A percentile compares a stretch with the other conserved stretches of the same genome.
phyloP scores from a whole-genome alignment of 2,888 invertebrate species.

The Heliothis peltigera region DNA sequence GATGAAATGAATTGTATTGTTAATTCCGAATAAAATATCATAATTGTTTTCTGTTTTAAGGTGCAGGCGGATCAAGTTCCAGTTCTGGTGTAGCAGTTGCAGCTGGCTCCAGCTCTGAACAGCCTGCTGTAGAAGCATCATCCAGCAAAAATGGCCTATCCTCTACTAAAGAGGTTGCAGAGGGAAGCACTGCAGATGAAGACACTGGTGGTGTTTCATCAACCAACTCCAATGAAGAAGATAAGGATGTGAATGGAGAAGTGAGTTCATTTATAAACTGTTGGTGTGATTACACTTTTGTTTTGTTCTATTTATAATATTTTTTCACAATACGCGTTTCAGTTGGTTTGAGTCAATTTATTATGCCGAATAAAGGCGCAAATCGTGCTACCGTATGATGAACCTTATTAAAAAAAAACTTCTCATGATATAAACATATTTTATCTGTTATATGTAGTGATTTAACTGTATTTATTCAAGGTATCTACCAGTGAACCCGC shows the following conservation, averaged over 20 bases:
- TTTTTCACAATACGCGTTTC: too few relatives aligned
- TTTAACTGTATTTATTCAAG: slow-evolving; percentile 46
- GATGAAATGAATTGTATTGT: too few relatives aligned
- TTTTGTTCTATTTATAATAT: too few relatives aligned
- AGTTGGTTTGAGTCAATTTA: too few relatives aligned
- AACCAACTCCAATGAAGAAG: slow-evolving; percentile 81
- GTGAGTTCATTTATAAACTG: slow-evolving; percentile 68
- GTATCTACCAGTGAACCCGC: slow-evolving; percentile 85
- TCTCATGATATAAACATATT: too few relatives aligned
- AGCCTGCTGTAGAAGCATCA: slow-evolving; percentile 72
- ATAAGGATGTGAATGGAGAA: slow-evolving; percentile 85
- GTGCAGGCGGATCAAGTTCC: slow-evolving; percentile 77
- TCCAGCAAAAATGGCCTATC: slow-evolving; percentile 79
- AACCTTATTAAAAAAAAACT: too few relatives aligned
- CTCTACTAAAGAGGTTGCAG: slow-evolving; percentile 63
- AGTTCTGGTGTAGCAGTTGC: slow-evolving; percentile 76
- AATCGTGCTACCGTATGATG: too few relatives aligned
- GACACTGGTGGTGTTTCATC: slow-evolving; percentile 88
- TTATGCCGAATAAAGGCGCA: too few relatives aligned
- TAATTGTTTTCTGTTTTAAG: slow-evolving; percentile 48
- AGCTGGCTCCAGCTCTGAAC: slow-evolving; percentile 82
- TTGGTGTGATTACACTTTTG: too few relatives aligned
- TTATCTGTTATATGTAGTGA: background rate
- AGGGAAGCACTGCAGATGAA: slow-evolving; percentile 73
- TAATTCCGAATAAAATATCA: too few relatives aligned